Conservation (phyloP, 1,140 invertebrate species). For the Bursaphelenchus mucronatus region DNA sequence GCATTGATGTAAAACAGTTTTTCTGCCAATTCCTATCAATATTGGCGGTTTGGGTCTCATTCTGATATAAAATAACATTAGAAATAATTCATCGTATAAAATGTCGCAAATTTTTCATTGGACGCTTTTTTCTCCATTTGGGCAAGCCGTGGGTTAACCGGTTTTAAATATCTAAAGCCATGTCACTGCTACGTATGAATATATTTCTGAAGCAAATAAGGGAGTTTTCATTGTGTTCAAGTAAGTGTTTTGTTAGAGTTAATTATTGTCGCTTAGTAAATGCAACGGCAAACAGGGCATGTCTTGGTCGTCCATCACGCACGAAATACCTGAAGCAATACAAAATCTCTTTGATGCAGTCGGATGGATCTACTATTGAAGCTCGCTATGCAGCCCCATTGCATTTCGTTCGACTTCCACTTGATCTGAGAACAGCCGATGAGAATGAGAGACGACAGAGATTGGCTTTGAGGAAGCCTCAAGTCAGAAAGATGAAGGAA, state of each 20-base stretch:
- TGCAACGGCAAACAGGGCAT: constrained; percentile 43
- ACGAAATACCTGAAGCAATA: constrained; percentile 35
- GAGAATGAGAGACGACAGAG: constrained; percentile 51
- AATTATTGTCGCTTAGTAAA: too few relatives aligned
- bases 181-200: too few relatives aligned
- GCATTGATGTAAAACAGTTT: too few relatives aligned
- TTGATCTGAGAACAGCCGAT: constrained; percentile 43
- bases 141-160: too few relatives aligned
- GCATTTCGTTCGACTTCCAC: constrained; percentile 46
- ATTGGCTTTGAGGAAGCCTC: constrained; percentile 52
- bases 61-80: too few relatives aligned
- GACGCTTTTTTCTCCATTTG: too few relatives aligned
- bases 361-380: constrained; percentile 48
- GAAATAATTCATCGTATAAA: too few relatives aligned
- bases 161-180: too few relatives aligned
- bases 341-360: constrained; percentile 36
- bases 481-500: constrained; percentile 34
- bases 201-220: too few relatives aligned
- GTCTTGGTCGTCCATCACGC: constrained; percentile 33
- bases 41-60: too few relatives aligned
- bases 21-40: too few relatives aligned
- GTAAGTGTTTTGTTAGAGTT: background rate
- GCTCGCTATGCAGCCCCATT: constrained; percentile 48
- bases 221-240: background rate
- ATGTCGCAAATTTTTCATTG: too few relatives aligned